These are phyloP conservation scores for Ypsolopha scabrella DNA, from an alignment of 2,888 invertebrate species.

Conservation along the genomic window DNA sequence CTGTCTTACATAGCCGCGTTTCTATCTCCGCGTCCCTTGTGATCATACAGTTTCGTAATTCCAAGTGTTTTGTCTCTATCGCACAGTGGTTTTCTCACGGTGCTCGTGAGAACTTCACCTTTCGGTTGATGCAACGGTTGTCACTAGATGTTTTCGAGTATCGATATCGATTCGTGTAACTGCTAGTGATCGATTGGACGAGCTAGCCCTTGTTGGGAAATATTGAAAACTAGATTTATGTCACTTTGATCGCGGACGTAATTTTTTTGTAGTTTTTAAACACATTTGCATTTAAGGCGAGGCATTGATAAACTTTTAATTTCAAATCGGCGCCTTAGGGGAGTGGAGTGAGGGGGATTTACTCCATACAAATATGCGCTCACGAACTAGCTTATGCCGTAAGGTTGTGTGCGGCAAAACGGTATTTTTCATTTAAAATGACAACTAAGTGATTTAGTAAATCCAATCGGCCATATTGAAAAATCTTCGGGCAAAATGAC, in stretches of 20 bases:
- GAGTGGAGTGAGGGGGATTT: too few relatives aligned
- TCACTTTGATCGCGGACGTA: background rate
- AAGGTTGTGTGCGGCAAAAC: too few relatives aligned
- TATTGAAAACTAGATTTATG: background rate
- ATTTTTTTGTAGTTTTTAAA: too few relatives aligned
- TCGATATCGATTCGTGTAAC: constrained; percentile 15
- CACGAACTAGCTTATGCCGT: too few relatives aligned
- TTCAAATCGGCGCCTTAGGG: too few relatives aligned
- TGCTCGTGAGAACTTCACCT: constrained; percentile 38
- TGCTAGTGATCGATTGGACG: constrained; percentile 17
- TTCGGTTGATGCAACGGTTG: constrained; percentile 15
- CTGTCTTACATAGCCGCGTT: background rate
- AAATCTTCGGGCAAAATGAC: too few relatives aligned
- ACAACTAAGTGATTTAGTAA: too few relatives aligned
- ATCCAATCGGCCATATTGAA: too few relatives aligned
- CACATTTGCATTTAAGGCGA: too few relatives aligned
- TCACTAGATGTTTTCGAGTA: background rate
- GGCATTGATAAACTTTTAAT: too few relatives aligned
- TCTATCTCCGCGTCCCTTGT: background rate
- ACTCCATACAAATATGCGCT: too few relatives aligned
- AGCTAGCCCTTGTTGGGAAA: background rate
- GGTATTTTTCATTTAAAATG: too few relatives aligned
- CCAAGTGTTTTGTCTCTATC: constrained; percentile 4
- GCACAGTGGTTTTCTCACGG: constrained; percentile 24
- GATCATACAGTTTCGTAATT: constrained; percentile 2